Evolutionary conservation across 2,888 invertebrate species (phyloP), one percentile per base, ranked within the genome.

Genomic region (Cerceris ruficornis): DNA sequence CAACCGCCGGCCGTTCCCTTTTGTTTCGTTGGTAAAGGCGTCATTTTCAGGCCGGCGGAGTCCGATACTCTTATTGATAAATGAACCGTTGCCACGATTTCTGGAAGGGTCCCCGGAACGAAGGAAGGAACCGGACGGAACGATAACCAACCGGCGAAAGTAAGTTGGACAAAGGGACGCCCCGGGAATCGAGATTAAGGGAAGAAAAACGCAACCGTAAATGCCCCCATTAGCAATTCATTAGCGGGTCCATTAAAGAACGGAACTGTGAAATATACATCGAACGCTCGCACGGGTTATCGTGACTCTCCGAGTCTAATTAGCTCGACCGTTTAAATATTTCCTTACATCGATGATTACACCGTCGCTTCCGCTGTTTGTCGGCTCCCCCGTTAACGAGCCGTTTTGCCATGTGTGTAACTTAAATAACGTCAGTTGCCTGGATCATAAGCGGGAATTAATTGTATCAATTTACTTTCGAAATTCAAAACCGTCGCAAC

Each of bases 231-330:
- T 82, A 81, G 74, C 59, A 77, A 79, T 76, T 82, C 77, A 77
- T 81, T 81, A 82, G 79, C 69, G 60, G 74, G 72, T 80, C 82
- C 77, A 75, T 81, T 79, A 81, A 28, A 79, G 72, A 82, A 69
- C 76, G 74, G 46, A 61, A 75, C 79, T 81, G 13, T 46, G 28
- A 74, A 79, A 76, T 79, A 72, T 76, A 62, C 59, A 54, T 61
- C 39, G 77, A 75, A 76, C 74, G 58, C 60, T 66, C 28, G 28
- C 28, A 69, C 46, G 46, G 57, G 77, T 82, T 82, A 82, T 82
- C 81, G 78, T 73, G 81, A 72, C 69, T n/a, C n/a, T 71, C 69
- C 39, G 42, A 64, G 74, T 71, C 81, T 79, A 82, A 82, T 82
- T 82, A 82, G 78, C 72, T 69, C 69, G 13, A 41, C 60, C 75